phyloP scores from a whole-genome alignment of 2,113 vertebrate genomes.

The Halichoerus grypus region DNA sequence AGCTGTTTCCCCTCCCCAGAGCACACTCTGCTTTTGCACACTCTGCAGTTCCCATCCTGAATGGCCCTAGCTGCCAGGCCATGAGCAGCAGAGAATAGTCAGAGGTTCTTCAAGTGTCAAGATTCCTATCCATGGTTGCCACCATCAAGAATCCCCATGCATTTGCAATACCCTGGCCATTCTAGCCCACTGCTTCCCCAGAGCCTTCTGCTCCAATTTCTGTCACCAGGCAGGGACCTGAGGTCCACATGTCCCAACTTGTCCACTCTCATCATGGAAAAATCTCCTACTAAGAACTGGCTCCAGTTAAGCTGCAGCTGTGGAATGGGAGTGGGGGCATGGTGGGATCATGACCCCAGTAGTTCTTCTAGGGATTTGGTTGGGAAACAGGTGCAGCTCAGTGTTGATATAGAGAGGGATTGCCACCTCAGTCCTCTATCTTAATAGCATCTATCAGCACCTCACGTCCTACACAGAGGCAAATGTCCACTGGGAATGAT shows the following conservation, averaged over 20 bases:
- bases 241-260: constrained; percentile 60
- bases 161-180: not conserved
- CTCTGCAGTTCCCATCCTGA: not conserved
- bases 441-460: not conserved
- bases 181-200: not conserved
- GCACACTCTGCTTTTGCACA: not conserved
- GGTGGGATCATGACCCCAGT: not conserved
- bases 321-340: not conserved
- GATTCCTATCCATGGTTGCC: not conserved
- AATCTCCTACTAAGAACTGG: constrained; percentile 60
- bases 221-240: constrained; percentile 45
- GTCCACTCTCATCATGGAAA: constrained; percentile 64
- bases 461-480: not conserved
- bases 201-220: constrained; percentile 22
- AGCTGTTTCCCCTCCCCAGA: not conserved
- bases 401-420: not conserved
- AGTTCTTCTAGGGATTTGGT: constrained; percentile 53
- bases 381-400: constrained; percentile 68
- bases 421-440: not conserved
- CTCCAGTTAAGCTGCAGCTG: constrained; percentile 69
- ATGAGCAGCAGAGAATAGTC: not conserved
- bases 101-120: not conserved
- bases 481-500: not conserved
- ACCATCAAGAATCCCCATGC: not conserved
- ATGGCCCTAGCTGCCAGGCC: not conserved